phyloP scores from a whole-genome alignment of 2,113 vertebrate species.

The Agapornis roseicollis region DNA sequence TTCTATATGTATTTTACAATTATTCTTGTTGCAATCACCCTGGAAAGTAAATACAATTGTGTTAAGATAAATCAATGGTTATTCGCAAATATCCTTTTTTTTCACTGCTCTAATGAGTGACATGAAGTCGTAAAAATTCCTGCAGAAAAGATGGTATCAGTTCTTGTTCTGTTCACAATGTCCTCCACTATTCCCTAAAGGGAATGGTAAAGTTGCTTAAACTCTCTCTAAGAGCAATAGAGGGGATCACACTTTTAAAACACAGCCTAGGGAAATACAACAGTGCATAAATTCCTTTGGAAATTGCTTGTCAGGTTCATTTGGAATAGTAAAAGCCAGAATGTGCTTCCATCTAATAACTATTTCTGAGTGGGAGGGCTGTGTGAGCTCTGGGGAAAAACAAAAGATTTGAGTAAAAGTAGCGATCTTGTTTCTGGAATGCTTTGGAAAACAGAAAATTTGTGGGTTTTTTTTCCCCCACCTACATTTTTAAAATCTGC shows the following conservation, averaged over 20 bases:
- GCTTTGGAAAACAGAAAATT: neutral
- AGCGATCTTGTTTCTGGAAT: constrained; percentile 22
- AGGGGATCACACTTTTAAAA: constrained; percentile 52
- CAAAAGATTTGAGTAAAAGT: constrained; percentile 30
- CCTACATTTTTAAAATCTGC: neutral
- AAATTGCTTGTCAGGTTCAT: constrained; percentile 62
- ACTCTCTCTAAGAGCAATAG: constrained; percentile 49
- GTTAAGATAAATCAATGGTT: neutral
- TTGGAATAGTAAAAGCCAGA: constrained; percentile 58
- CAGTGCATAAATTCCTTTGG: constrained; percentile 55
- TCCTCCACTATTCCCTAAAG: neutral
- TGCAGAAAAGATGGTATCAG: neutral
- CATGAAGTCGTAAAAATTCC: neutral
- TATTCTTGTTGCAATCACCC: neutral
- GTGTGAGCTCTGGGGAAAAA: constrained; percentile 39
- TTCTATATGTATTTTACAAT: neutral
- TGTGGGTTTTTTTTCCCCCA: neutral
- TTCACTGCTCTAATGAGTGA: neutral
- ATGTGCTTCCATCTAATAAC: constrained; percentile 61
- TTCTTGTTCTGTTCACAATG: neutral
- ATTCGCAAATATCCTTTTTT: neutral
- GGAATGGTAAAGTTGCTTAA: constrained; percentile 38
- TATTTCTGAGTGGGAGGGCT: constrained; percentile 57
- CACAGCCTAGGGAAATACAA: constrained; percentile 43
- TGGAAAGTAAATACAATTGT: neutral